Evolutionary conservation across 2,113 vertebrate genomes (phyloP), one percentile per base, ranked within the genome.

Genomic region (Ochotona curzoniae): DNA sequence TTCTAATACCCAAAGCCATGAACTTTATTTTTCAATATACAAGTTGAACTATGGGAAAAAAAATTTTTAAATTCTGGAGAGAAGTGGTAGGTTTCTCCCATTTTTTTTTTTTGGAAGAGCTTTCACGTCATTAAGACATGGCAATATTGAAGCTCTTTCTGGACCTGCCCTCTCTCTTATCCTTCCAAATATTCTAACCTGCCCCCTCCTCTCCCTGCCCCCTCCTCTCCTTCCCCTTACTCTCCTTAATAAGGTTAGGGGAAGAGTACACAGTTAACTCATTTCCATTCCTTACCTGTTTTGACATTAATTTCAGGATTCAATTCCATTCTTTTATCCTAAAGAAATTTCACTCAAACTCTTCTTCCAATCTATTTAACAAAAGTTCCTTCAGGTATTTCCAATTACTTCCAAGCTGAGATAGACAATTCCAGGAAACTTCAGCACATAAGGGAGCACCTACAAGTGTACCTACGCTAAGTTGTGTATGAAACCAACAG

Each of bases 221-320:
- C 30, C 2, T 25, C 21, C 7, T 83, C 57, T 20, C n/a, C 44
- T 57, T 2, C 38, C 67, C 5, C 5, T 28, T 7, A 35, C 70
- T 73, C 35, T 85, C 47, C 51, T 81, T 63, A 74, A 61, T 51
- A 89, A 91, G 7, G 12, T 44, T 85, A n/a, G 18, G 6, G 76
- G 57, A 78, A 86, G 26, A 13, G 10, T 9, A 63, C 26, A 73
- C 44, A 9, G 1, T 47, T 69, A 69, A 11, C 26, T 78, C 26
- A 26, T 57, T 93, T 93, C 28, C 76, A 70, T 81, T 83, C 4
- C 12, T 91, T 78, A 87, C 89, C 25, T 82, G 10, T 85, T 89
- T 91, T 87, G 54, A 74, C 17, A 18, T 94, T 20, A 66, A 75
- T 15, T 86, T 70, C 26, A 87, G 8, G 47, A 89, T 70, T 88